phyloP scores from a whole-genome alignment of 2,797 vertebrate species.

The Leptoclinus maculatus region DNA sequence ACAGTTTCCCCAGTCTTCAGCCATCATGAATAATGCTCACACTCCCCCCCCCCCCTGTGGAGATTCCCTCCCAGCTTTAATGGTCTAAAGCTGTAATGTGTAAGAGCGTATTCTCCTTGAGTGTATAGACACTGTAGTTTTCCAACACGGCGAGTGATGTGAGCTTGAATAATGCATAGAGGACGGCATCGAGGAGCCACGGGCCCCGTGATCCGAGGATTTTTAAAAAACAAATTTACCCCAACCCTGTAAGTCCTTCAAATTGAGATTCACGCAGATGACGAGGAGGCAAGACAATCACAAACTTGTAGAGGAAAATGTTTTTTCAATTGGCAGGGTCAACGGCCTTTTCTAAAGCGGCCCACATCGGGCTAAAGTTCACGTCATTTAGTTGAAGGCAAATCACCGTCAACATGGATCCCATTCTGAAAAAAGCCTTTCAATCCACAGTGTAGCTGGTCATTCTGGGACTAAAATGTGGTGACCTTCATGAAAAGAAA shows the following conservation, averaged over 20 bases:
- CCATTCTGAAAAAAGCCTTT: constrained; percentile 12
- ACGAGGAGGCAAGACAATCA: constrained; percentile 17
- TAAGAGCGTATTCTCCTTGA: constrained; percentile 39
- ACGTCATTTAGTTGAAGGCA: neutral
- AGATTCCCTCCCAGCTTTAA: constrained; percentile 47
- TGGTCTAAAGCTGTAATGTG: constrained; percentile 45
- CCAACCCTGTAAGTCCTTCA: constrained; percentile 16
- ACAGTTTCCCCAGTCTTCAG: constrained; percentile 43
- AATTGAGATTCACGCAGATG: constrained; percentile 17
- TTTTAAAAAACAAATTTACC: constrained; percentile 33
- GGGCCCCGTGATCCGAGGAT: constrained; percentile 16
- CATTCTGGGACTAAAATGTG: constrained; percentile 12
- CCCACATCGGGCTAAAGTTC: neutral
- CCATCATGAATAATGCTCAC: constrained; percentile 65
- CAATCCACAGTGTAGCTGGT: neutral
- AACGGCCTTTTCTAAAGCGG: constrained; percentile 23
- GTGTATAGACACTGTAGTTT: constrained; percentile 38
- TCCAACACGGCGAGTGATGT: constrained; percentile 42
- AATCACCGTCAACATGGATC: neutral
- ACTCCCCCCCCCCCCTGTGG: neutral
- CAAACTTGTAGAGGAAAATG: constrained; percentile 15
- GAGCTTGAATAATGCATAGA: constrained; percentile 62
- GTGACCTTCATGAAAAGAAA: constrained; percentile 18
- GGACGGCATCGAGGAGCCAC: constrained; percentile 8
- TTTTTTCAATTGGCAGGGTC: constrained; percentile 12